These are phyloP conservation scores for Pangasius mekongensis DNA, from an alignment of 2,797 vertebrate genomes.

Conservation along the genomic window DNA sequence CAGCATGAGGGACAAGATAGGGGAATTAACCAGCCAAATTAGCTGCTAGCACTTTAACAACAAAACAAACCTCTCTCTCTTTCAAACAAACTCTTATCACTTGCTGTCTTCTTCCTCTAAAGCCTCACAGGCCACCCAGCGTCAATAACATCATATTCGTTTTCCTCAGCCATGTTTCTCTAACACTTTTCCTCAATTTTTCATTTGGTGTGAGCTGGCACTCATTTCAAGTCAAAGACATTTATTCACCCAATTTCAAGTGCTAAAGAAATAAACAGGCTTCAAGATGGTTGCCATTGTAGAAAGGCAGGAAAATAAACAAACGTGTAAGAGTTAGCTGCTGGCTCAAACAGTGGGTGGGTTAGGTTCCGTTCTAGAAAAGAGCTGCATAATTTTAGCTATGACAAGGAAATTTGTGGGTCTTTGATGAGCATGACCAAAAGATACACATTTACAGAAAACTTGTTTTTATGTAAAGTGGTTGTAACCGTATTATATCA, in stretches of 20 bases:
- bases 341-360: constrained; percentile 33
- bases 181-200: constrained; percentile 15
- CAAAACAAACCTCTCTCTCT: constrained; percentile 18
- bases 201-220: constrained; percentile 29
- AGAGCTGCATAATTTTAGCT: constrained; percentile 45
- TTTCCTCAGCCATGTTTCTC: constrained; percentile 46
- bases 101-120: constrained; percentile 36
- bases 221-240: constrained; percentile 67
- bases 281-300: constrained; percentile 46
- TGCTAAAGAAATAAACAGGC: constrained; percentile 74
- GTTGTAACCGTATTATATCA: constrained; percentile 14
- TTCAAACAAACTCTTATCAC: constrained; percentile 24
- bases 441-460: constrained; percentile 10
- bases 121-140: constrained; percentile 68
- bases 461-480: not conserved
- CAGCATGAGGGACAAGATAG: constrained; percentile 36
- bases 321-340: constrained; percentile 50
- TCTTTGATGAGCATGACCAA: constrained; percentile 29
- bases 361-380: constrained; percentile 34
- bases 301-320: constrained; percentile 74
- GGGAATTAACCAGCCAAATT: constrained; percentile 48
- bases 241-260: constrained; percentile 55
- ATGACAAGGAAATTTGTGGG: constrained; percentile 13
- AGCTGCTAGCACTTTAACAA: constrained; percentile 37
- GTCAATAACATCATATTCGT: constrained; percentile 56